A percentile compares a stretch with the other conserved stretches of the same genome.
These are phyloP conservation scores for Dufourea novaeangliae DNA, from an alignment of 1,140 invertebrate species.

Conservation along the genomic window DNA sequence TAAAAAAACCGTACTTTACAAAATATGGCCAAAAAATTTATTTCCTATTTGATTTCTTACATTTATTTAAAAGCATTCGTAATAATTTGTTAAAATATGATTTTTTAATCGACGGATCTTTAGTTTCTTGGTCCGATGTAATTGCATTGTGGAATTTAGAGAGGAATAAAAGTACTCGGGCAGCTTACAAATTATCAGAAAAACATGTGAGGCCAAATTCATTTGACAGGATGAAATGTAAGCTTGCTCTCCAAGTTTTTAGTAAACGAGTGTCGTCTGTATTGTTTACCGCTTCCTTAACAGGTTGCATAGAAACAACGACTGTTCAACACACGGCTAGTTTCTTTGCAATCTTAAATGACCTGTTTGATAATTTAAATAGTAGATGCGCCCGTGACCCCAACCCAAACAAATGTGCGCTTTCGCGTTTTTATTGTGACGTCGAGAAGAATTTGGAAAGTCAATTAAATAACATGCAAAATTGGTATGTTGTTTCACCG, in stretches of 20 bases:
- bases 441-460: neutral
- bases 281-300: neutral
- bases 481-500: neutral
- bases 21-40: too few species aligned
- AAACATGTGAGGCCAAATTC: constrained; percentile 1
- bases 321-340: neutral
- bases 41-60: too few species aligned
- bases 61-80: neutral
- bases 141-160: neutral
- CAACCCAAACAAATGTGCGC: constrained; percentile 1
- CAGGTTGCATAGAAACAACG: neutral
- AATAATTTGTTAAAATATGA: neutral
- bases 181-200: constrained; percentile 3
- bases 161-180: neutral
- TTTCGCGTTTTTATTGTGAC: too few species aligned
- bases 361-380: constrained; percentile 3
- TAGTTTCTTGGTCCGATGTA: neutral
- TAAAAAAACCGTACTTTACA: too few species aligned
- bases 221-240: constrained; percentile 19
- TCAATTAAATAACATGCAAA: neutral
- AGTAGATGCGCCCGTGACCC: neutral
- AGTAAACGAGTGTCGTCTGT: neutral
- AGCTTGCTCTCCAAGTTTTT: constrained; percentile 11
- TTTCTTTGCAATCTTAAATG: constrained; percentile 2
- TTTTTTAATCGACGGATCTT: neutral